phyloP scores from a whole-genome alignment of 2,888 invertebrate species.

The Cepaea hortensis region DNA sequence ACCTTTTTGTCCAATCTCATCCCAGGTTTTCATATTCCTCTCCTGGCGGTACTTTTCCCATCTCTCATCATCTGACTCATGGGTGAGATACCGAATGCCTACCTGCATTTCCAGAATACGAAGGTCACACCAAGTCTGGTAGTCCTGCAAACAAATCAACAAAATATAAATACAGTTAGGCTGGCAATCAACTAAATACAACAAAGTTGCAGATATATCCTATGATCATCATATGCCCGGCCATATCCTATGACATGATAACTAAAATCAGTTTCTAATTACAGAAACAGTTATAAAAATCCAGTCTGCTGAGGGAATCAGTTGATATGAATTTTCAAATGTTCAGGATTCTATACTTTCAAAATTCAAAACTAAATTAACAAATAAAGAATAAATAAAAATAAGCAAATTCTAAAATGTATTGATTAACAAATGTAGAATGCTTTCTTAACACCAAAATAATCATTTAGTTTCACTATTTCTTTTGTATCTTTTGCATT shows the following conservation, averaged over 20 bases:
- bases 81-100: conserved; percentile 88
- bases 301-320: too few relatives aligned
- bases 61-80: conserved; percentile 93
- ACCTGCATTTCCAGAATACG: conserved; percentile 87
- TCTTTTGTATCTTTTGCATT: too few relatives aligned
- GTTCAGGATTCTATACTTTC: background rate
- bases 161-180: background rate
- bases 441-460: too few relatives aligned
- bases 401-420: too few relatives aligned
- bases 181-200: background rate
- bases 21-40: conserved; percentile 75
- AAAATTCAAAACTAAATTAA: background rate
- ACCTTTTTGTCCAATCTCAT: conserved; percentile 73
- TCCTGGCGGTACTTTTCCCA: conserved; percentile 83
- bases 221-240: too few relatives aligned
- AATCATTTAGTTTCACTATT: too few relatives aligned
- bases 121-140: conserved; percentile 95
- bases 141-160: conserved; percentile 80
- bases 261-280: too few relatives aligned
- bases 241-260: too few relatives aligned
- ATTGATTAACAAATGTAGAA: too few relatives aligned
- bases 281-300: too few relatives aligned
- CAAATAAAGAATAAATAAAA: background rate
- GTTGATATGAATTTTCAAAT: too few relatives aligned
- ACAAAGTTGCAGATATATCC: background rate